These are phyloP conservation scores for Herpailurus yagouaroundi DNA, from an alignment of 2,113 vertebrate species.

Conservation along the genomic window DNA sequence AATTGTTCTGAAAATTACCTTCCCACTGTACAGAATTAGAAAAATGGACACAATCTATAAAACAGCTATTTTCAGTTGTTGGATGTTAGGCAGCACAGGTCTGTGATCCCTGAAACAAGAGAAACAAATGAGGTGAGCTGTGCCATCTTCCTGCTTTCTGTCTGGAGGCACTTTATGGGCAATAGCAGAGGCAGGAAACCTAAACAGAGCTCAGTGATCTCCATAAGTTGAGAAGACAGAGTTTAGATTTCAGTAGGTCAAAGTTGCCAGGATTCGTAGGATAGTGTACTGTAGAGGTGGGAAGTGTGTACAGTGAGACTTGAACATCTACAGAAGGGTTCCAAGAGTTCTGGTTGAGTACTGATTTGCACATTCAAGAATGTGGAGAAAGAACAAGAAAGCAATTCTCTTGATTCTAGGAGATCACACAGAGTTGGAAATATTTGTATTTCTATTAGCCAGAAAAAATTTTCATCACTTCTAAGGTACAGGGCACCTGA, in stretches of 20 bases:
- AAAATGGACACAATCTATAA: background rate
- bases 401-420: background rate
- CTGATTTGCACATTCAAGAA: background rate
- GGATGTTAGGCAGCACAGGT: background rate
- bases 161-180: background rate
- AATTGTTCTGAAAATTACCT: background rate
- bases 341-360: background rate
- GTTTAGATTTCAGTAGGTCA: background rate
- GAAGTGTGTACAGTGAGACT: background rate
- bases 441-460: background rate
- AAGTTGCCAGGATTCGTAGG: background rate
- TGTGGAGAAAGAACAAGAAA: background rate
- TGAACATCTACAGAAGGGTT: background rate
- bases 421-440: background rate
- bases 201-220: background rate
- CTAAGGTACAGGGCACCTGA: background rate
- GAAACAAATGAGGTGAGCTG: background rate
- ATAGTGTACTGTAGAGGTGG: background rate
- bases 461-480: background rate
- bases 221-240: background rate
- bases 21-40: background rate
- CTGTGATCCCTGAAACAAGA: background rate
- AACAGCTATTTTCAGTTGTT: background rate
- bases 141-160: background rate
- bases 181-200: background rate